Percentiles rank a stretch among this genome's conserved stretches.
Conservation (phyloP, 1,140 invertebrate genomes). For the Leguminivora glycinivorella region DNA sequence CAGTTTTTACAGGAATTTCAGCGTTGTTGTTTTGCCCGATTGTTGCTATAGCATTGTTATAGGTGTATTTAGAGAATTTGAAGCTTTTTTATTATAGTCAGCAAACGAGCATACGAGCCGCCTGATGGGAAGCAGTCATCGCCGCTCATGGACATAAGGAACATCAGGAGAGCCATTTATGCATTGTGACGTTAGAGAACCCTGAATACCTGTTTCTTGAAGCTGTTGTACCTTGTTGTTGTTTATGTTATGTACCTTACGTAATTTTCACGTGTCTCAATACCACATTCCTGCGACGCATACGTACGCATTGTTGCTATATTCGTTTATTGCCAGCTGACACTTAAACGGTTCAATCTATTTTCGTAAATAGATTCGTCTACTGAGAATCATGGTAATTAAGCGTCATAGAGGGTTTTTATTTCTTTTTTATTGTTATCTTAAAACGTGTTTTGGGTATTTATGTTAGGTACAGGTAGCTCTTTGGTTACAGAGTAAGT, state of each 20-base stretch:
- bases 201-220: too few relatives aligned
- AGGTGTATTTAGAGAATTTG: background rate
- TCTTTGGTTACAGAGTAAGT: background rate
- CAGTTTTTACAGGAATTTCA: background rate
- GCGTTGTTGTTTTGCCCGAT: background rate
- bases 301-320: constrained; percentile 9
- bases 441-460: background rate
- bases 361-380: constrained; percentile 27
- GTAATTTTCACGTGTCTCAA: background rate
- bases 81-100: too few relatives aligned
- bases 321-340: constrained; percentile 26
- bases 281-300: background rate
- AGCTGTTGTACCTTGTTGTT: too few relatives aligned
- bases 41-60: background rate
- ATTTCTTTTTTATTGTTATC: background rate
- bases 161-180: too few relatives aligned
- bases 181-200: too few relatives aligned
- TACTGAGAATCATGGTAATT: constrained; percentile 17
- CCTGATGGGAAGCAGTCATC: too few relatives aligned
- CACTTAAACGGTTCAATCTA: constrained; percentile 26
- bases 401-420: constrained; percentile 1
- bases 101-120: too few relatives aligned
- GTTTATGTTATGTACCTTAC: background rate
- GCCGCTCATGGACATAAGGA: too few relatives aligned
- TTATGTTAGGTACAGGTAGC: background rate